Evolutionary conservation across 2,888 invertebrate genomes (phyloP).

Genomic region (Brachyopa scutellaris): DNA sequence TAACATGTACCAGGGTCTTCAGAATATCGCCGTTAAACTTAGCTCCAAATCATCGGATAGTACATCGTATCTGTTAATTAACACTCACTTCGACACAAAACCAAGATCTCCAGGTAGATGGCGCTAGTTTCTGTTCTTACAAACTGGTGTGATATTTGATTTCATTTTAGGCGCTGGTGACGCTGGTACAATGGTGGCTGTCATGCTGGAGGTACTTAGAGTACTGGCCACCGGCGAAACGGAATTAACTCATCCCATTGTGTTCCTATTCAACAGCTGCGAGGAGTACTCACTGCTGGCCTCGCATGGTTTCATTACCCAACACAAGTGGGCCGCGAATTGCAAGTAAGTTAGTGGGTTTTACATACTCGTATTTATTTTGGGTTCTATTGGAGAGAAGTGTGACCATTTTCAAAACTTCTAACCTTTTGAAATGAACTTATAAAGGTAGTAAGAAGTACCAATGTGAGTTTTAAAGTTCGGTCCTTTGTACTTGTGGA

Average conservation of each 20-base stretch:
- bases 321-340: slow-evolving; percentile 90
- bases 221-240: slow-evolving; percentile 79
- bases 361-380: too few relatives aligned
- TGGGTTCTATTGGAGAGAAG: too few relatives aligned
- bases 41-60: slow-evolving; percentile 74
- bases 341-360: slow-evolving; percentile 81
- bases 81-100: slow-evolving; percentile 96
- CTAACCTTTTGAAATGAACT: too few relatives aligned
- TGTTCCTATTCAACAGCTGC: slow-evolving; percentile 87
- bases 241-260: slow-evolving; percentile 83
- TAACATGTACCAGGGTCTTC: slow-evolving; percentile 78
- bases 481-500: too few relatives aligned
- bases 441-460: too few relatives aligned
- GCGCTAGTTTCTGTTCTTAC: too few relatives aligned
- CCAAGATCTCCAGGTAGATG: slow-evolving; percentile 88
- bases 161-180: slow-evolving; percentile 83
- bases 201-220: slow-evolving; percentile 85
- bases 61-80: slow-evolving; percentile 84
- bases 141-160: not conserved
- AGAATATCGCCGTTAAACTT: slow-evolving; percentile 79
- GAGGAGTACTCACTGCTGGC: slow-evolving; percentile 87
- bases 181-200: slow-evolving; percentile 85
- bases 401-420: too few relatives aligned
- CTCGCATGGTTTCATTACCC: slow-evolving; percentile 86
- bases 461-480: too few relatives aligned